A percentile compares a stretch with the other conserved stretches of the same genome.
phyloP scores from a whole-genome alignment of 35 echinoderm and acorn worm species.

The Lytechinus variegatus region DNA sequence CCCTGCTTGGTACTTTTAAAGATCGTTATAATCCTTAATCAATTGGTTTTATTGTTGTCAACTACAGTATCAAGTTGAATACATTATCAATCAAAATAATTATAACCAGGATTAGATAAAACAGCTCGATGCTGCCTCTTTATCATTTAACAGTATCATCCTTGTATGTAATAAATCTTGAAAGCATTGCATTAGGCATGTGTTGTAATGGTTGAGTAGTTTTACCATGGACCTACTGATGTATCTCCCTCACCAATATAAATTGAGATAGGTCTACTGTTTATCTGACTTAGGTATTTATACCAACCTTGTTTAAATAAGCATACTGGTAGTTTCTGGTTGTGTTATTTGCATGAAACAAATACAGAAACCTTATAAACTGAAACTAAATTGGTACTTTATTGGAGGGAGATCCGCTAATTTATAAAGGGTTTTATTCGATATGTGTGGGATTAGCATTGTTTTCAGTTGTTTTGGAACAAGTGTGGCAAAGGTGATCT shows the following conservation, averaged over 20 bases:
- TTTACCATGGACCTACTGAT: neutral
- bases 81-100: neutral
- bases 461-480: neutral
- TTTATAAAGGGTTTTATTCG: neutral
- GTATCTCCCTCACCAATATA: neutral
- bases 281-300: slow-evolving; percentile 7
- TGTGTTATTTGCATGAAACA: neutral
- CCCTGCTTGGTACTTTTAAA: too few species aligned
- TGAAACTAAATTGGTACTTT: slow-evolving; percentile 38
- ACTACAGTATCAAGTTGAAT: too few species aligned
- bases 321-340: slow-evolving; percentile 31
- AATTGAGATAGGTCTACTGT: neutral
- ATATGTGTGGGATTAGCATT: neutral
- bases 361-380: neutral
- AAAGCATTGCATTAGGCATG: neutral
- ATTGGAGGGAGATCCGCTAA: neutral
- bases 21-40: too few species aligned
- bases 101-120: neutral
- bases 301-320: neutral
- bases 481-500: neutral
- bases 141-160: too few species aligned
- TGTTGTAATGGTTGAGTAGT: neutral
- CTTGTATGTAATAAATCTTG: neutral
- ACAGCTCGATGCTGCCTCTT: neutral
- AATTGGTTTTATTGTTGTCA: too few species aligned